Percentiles rank a stretch among this genome's conserved stretches.
Conservation (phyloP, 2,888 invertebrate genomes). For the Drosophila mimetica region DNA sequence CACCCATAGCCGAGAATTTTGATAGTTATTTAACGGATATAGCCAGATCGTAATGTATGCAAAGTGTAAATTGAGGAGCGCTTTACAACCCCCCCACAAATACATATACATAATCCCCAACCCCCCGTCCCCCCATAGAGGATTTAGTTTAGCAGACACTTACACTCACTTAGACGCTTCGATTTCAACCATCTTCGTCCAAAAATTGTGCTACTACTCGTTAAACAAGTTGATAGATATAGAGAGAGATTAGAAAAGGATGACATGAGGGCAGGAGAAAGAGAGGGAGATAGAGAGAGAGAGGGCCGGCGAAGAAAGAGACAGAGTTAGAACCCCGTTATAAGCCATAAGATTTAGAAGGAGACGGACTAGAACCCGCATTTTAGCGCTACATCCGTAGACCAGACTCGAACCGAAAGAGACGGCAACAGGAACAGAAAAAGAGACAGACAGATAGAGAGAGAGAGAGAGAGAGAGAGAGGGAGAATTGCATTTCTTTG, state of each 20-base stretch:
- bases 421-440: constrained; percentile 28
- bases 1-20: constrained; percentile 44
- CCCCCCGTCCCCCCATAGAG: constrained; percentile 30
- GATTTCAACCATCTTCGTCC: constrained; percentile 78
- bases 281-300: background rate
- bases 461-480: constrained; percentile 10
- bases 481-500: constrained; percentile 64
- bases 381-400: background rate
- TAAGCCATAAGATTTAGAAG: background rate
- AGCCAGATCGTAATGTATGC: constrained; percentile 38
- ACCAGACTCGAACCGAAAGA: constrained; percentile 10
- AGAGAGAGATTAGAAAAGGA: constrained; percentile 32
- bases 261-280: background rate
- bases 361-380: constrained; percentile 3
- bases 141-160: constrained; percentile 40
- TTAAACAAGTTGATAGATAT: constrained; percentile 69
- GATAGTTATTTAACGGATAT: constrained; percentile 40
- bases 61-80: constrained; percentile 49
- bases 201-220: constrained; percentile 73
- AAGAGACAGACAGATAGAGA: constrained; percentile 15
- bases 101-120: constrained; percentile 14
- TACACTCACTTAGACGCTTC: constrained; percentile 62
- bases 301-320: background rate
- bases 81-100: constrained; percentile 25
- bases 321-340: constrained; percentile 2